Percentiles rank a stretch among this genome's conserved stretches.
These are phyloP conservation scores for Canis aureus DNA, from an alignment of 2,113 vertebrate species.

Conservation along the genomic window DNA sequence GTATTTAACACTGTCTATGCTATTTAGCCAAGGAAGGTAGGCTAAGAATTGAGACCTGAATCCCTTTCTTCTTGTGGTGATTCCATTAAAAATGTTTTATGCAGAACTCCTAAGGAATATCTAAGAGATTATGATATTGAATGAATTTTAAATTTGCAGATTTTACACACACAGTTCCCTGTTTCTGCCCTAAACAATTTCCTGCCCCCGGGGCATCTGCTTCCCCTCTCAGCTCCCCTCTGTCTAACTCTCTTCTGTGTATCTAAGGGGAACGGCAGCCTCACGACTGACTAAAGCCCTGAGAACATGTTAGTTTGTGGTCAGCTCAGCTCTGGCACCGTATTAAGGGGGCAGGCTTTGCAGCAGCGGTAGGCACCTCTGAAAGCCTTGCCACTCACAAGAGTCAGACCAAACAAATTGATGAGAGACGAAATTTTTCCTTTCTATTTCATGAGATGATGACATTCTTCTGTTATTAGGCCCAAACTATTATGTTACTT, in stretches of 20 bases:
- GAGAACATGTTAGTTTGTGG: neutral
- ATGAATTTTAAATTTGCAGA: neutral
- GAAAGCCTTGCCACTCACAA: neutral
- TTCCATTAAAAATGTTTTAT: neutral
- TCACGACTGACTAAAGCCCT: neutral
- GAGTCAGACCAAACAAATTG: neutral
- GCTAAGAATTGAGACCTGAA: neutral
- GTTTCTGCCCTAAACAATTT: neutral
- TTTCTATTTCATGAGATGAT: constrained; percentile 9
- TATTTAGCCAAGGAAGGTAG: neutral
- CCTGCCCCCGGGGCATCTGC: neutral
- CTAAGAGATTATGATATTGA: neutral
- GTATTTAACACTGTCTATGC: neutral
- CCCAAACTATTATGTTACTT: neutral
- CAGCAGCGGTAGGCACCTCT: neutral
- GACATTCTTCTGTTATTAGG: neutral
- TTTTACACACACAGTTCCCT: neutral
- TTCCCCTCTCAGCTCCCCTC: neutral
- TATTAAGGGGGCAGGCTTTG: neutral
- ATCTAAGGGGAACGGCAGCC: neutral
- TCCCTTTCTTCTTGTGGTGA: neutral
- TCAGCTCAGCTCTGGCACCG: neutral
- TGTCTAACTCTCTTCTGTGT: neutral
- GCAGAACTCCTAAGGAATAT: neutral
- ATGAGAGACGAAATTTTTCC: neutral